These are phyloP conservation scores for Phyllostomus discolor DNA, from an alignment of 2,113 vertebrate species.

Conservation along the genomic window DNA sequence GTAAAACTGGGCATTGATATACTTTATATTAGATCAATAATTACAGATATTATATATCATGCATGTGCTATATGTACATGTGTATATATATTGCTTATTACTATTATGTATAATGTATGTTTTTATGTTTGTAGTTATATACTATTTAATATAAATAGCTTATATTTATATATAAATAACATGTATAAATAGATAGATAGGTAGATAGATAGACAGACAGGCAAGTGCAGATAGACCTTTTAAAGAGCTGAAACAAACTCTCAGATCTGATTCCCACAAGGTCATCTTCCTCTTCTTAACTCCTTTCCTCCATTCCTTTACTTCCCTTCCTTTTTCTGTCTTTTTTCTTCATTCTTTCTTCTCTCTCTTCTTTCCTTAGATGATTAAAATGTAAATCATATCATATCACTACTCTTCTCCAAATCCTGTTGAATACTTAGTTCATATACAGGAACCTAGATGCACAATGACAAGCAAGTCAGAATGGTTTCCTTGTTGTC, in stretches of 20 bases:
- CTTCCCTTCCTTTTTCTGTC: background rate
- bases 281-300: background rate
- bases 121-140: background rate
- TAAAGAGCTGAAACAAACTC: background rate
- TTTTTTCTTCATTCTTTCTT: background rate
- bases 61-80: background rate
- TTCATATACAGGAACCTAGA: background rate
- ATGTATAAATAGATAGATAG: no score
- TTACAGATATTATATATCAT: background rate
- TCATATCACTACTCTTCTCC: background rate
- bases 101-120: background rate
- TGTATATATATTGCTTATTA: background rate
- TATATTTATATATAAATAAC: background rate
- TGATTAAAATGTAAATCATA: background rate
- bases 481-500: background rate
- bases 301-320: background rate
- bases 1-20: background rate
- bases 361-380: background rate
- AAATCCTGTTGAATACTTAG: background rate
- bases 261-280: background rate
- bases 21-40: background rate
- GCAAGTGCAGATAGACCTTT: no score
- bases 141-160: background rate
- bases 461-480: background rate
- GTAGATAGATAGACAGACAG: no score